Conservation (phyloP, 1,140 invertebrate species). For the Oncopodura yosiiana region DNA sequence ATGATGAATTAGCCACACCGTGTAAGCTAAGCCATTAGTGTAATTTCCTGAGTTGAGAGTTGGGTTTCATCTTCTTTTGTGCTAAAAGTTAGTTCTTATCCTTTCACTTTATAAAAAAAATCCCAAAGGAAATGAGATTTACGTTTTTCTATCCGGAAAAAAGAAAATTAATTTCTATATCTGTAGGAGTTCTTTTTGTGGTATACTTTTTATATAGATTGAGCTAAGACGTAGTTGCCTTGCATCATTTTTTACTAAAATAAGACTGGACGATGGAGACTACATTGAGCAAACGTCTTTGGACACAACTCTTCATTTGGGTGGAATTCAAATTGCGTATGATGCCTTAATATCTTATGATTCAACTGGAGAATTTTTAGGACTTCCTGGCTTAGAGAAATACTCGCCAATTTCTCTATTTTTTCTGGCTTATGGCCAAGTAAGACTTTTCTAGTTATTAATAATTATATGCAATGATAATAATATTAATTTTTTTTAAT, state of each 20-base stretch:
- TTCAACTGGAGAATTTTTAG: constrained; percentile 30
- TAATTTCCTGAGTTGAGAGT: too few species aligned
- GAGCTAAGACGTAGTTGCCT: constrained; percentile 40
- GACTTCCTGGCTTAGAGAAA: constrained; percentile 41
- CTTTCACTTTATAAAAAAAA: too few species aligned
- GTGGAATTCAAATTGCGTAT: constrained; percentile 40
- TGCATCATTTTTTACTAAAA: constrained; percentile 37
- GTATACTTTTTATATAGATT: constrained; percentile 13
- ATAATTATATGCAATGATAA: constrained; percentile 8
- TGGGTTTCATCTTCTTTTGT: too few species aligned
- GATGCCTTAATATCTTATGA: constrained; percentile 37
- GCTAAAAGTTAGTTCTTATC: too few species aligned
- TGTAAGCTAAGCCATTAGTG: too few species aligned
- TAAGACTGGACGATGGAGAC: constrained; percentile 29
- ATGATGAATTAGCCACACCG: too few species aligned
- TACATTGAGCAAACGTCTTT: constrained; percentile 36
- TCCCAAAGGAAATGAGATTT: too few species aligned
- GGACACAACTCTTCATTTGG: constrained; percentile 41
- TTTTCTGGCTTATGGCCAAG: constrained; percentile 42
- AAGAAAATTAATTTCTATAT: constrained; percentile 1
- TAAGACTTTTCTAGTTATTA: constrained; percentile 15
- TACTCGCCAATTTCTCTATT: constrained; percentile 42
- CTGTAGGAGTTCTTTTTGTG: constrained; percentile 2
- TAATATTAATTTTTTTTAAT: background rate
- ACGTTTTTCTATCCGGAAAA: too few species aligned